Base-by-base conservation (phyloP, 30 jellyfish, hydroid and myxozoan species). In the Nemopilema nomurai region DNA sequence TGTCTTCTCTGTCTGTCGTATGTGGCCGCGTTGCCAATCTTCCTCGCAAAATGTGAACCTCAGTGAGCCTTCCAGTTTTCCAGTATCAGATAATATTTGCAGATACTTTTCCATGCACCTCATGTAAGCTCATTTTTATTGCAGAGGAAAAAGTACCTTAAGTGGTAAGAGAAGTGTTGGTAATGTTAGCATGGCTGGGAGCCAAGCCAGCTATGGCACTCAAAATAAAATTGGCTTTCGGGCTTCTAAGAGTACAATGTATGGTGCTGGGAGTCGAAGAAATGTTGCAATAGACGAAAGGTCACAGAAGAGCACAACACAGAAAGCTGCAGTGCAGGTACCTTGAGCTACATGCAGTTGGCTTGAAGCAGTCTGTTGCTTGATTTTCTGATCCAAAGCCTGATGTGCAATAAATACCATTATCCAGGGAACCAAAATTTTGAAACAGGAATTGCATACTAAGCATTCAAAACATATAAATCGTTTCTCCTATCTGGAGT, bases 281-380 rank as follows among this genome's bases (percentile, higher is more conserved):
- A 91, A 80, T 91, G 96, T 91, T 75, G 94, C 94, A 20, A 80
- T 86, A 80, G 98, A 91, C 53, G 83, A 93, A 21, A 86, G 81
- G 28, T 77, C 92, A 64, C 96, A 91, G 67, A 86, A 80, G 62
- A 71, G 87, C 49, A 33, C 82, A 13, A 23, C 91, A 0, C 87
- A 81, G 49, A 91, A 91, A 69, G 77, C 91, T 0, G 71, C 84
- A 26, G 98, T 91, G 22, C 94, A 91, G 96, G 98, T 91, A 1
- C 7, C 13, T 16, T 30, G 0, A 0, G 32, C 31, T 49, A 49
- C n/a, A 29, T 20, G n/a, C n/a, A n/a, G n/a, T n/a, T n/a, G n/a
- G n/a, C 21, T 18, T 7, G 22, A 4, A 8, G 49, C 24, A 22
- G 25, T 18, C 25, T 25, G 17, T 19, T 67, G 49, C 16, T 18